Base-by-base conservation (phyloP, 2,888 invertebrate species). In the Drosophila testacea region DNA sequence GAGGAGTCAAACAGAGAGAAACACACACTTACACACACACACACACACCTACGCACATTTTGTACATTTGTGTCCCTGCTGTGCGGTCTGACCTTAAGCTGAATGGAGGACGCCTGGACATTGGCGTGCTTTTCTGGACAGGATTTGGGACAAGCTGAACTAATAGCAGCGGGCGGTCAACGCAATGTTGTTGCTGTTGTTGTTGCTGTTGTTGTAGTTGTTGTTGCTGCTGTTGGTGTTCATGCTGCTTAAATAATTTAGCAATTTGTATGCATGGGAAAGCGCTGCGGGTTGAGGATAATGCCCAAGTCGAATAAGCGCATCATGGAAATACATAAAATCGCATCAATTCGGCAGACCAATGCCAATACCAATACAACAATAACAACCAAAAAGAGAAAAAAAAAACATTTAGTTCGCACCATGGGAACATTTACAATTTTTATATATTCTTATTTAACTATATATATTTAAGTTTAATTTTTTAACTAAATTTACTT, bases 251-350 rank as follows among this genome's bases (percentile, higher is more conserved):
- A 85, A 85, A 85, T 85, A 85, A 85, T 85, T 85, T 88, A 88
- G 84, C 88, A 85, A 85, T 85, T 85, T 85, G 84, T 88, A 85
- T 85, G 88, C 84, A 85, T 88, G 84, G 84, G 74, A 79, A 88
- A 85, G 85, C 83, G 60, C 77, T 83, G 83, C 71, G 81, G 78
- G 79, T 72, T 77, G 64, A 69, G 79, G 73, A 74, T 87, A 87
- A 87, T 87, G 65, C 86, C 82, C 64, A 79, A 84, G 82, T 77
- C 83, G 88, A 77, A 84, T 83, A 84, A 87, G 83, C 83, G 83
- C 83, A 83, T 87, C 83, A 84, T 73, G 84, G 82, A 78, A 78
- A 83, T 86, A 83, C 78, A 87, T 83, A 83, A 83, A 83, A 83
- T 83, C 83, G 83, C 87, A 86, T 83, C 83, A 83, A 75, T 83